These are phyloP conservation scores for Enteromius fasciolatus DNA, from an alignment of 2,797 vertebrate genomes.

Conservation along the genomic window DNA sequence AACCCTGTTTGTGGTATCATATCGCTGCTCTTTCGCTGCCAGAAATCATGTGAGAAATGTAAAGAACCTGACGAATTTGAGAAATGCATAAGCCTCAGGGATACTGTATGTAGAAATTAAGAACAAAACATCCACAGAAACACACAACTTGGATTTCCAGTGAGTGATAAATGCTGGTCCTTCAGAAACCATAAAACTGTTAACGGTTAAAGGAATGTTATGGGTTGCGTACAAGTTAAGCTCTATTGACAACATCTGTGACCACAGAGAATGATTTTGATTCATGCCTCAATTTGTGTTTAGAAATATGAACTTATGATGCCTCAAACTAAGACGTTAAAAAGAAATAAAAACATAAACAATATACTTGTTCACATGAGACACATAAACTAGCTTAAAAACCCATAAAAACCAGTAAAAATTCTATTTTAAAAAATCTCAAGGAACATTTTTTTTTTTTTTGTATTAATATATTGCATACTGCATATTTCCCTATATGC, in stretches of 20 bases:
- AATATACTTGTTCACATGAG: not conserved
- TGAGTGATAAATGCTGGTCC: not conserved
- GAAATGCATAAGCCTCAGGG: not conserved
- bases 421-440: not conserved
- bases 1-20: slow-evolving; percentile 21
- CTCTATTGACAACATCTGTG: slow-evolving; percentile 41
- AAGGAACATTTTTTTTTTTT: not conserved
- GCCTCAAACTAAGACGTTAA: not conserved
- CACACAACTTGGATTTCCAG: not conserved
- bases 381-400: not conserved
- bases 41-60: slow-evolving; percentile 23
- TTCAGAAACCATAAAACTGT: not conserved
- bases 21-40: not conserved
- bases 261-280: not conserved
- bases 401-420: not conserved
- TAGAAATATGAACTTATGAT: not conserved
- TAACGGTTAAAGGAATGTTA: slow-evolving; percentile 2
- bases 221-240: not conserved
- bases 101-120: slow-evolving; percentile 5
- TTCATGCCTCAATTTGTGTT: not conserved
- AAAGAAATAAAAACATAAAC: not conserved
- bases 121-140: not conserved
- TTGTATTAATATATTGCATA: not conserved
- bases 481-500: not conserved
- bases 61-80: not conserved